Percentiles rank a stretch among this genome's conserved stretches.
phyloP scores from a whole-genome alignment of 2,797 vertebrate species.

The Pipistrellus pygmaeus region DNA sequence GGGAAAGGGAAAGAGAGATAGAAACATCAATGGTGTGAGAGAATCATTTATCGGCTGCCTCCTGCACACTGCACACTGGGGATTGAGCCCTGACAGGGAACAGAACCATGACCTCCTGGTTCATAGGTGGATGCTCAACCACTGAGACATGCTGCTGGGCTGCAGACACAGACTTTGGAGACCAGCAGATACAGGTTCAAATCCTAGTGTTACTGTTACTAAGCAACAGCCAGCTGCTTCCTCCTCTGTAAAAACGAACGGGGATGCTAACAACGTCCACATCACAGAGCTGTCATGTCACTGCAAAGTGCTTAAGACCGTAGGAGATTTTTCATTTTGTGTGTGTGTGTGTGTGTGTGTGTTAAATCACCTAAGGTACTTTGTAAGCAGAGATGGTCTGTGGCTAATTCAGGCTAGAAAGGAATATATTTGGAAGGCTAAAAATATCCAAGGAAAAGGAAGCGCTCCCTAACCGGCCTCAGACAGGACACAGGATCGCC shows the following conservation, averaged over 20 bases:
- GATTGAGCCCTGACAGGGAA: too few relatives aligned
- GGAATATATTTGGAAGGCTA: background rate
- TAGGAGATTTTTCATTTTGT: background rate
- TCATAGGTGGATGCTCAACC: too few relatives aligned
- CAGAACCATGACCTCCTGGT: too few relatives aligned
- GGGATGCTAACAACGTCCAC: background rate
- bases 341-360: too few relatives aligned
- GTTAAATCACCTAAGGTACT: background rate
- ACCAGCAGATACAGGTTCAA: background rate
- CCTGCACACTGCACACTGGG: too few relatives aligned
- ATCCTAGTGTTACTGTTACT: background rate
- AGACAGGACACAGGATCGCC: background rate
- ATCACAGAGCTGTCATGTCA: background rate
- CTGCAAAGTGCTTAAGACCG: background rate
- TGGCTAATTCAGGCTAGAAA: background rate
- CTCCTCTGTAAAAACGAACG: background rate
- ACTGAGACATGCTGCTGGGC: too few relatives aligned
- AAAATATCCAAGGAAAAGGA: background rate
- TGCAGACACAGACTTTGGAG: too few relatives aligned
- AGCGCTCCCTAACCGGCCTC: background rate
- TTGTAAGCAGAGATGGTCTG: background rate
- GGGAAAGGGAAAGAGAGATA: too few relatives aligned
- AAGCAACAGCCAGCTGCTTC: background rate
- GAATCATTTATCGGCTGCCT: too few relatives aligned
- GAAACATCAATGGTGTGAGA: too few relatives aligned